Evolutionary conservation across 2,888 invertebrate genomes (phyloP), one percentile per base, ranked within the genome.

Genomic region (Apamea crenata): DNA sequence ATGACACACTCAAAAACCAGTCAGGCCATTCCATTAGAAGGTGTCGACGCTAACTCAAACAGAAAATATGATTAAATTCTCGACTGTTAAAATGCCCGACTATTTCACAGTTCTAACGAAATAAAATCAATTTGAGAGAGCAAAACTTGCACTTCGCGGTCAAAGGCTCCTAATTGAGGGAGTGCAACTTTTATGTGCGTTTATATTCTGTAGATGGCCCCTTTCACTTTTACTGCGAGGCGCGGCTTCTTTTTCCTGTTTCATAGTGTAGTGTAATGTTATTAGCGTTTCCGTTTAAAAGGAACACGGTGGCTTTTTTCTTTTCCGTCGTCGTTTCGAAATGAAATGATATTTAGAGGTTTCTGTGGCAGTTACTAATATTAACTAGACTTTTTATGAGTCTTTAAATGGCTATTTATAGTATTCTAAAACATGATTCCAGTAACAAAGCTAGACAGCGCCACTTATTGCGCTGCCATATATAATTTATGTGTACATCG

Each of bases 81-180:
- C 29, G 36, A 8, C 29, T 0, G 12, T 73, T 47, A 29, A 76
- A 47, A 56, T 25, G 25, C 10, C n/a, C 1, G 25, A 32, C 56
- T 16, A 59, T 69, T 59, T 32, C 36, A 56, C 53, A 36, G 21
- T 21, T 50, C 5, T 50, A 40, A 50, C 21, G 18, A 53, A 80
- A 68, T 63, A 7, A 68, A 80, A 80, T 80, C 32, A 56, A 63
- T 68, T 85, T 29, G 16, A 25, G 16, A 2, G 61, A 29, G 25
- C 53, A 53, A 67, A 67, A 84, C 36, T 63, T 65, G 81, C 81
- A 66, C 65, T 85, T 29, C n/a, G 0, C 21, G 21, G 29, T 67
- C 69, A 85, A 80, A 66, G 59, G 85, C 36, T 10, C 14, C 25
- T 82, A 81, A 85, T 82, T 53, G 73, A 70, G 25, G 25, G 53